Evolutionary conservation across 92 coral and sea anemone genomes (phyloP).

Genomic region (Metridium senile): DNA sequence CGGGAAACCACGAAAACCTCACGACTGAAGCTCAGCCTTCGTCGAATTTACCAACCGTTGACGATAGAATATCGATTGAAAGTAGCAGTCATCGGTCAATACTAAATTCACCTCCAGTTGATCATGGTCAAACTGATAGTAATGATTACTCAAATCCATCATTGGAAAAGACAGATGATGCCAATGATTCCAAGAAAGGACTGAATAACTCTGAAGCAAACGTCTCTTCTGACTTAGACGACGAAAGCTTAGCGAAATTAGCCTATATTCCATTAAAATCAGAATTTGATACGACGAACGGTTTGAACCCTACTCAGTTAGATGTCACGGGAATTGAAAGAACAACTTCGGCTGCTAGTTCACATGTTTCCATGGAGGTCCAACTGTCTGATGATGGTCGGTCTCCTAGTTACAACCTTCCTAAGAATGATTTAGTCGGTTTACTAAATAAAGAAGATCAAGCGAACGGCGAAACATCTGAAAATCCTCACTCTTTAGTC

Average conservation of each 20-base stretch:
- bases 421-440: neutral
- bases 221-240: neutral
- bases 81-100: slow-evolving; percentile 28
- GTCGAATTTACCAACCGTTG: slow-evolving; percentile 1
- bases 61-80: slow-evolving; percentile 17
- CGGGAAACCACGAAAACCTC: neutral
- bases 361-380: slow-evolving; percentile 12
- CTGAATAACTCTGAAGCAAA: neutral
- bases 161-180: neutral
- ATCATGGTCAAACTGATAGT: neutral
- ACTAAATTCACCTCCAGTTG: neutral
- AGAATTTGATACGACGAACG: neutral
- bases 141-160: neutral
- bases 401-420: neutral
- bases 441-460: neutral
- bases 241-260: neutral
- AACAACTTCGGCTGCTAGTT: neutral
- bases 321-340: neutral
- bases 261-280: neutral
- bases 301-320: neutral
- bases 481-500: neutral
- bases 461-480: neutral
- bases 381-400: slow-evolving; percentile 8
- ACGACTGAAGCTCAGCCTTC: neutral
- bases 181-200: neutral